Conservation (phyloP, 2,113 vertebrate genomes). For the Melanotaenia duboulayi region DNA sequence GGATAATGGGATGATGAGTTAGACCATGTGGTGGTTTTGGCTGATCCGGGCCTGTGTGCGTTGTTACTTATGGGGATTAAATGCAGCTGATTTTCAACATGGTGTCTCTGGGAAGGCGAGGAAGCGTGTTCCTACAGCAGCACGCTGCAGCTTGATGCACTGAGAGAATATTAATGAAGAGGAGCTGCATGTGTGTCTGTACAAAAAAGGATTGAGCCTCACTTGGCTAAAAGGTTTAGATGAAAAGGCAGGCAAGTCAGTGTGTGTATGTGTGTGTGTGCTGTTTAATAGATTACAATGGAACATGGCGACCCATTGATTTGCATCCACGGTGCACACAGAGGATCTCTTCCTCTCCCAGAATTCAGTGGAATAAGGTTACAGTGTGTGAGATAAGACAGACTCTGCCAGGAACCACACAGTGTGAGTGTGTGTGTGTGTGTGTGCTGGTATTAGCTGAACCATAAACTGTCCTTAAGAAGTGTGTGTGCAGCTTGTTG, state of each 20-base stretch:
- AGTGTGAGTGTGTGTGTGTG: not conserved
- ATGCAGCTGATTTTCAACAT: slow-evolving; percentile 23
- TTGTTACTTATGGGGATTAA: not conserved
- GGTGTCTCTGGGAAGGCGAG: slow-evolving; percentile 17
- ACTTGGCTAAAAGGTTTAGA: slow-evolving; percentile 24
- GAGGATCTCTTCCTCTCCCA: slow-evolving; percentile 28
- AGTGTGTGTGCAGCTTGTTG: not conserved
- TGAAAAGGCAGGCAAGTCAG: not conserved
- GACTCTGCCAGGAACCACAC: not conserved
- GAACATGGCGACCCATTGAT: slow-evolving; percentile 71
- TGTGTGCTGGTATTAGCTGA: not conserved
- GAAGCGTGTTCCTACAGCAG: slow-evolving; percentile 25
- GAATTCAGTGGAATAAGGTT: slow-evolving; percentile 58
- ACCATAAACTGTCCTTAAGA: not conserved
- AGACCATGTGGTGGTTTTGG: too few species aligned
- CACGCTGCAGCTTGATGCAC: slow-evolving; percentile 55
- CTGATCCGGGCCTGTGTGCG: too few species aligned
- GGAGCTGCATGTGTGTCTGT: slow-evolving; percentile 9
- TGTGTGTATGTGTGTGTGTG: not conserved
- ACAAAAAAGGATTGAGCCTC: slow-evolving; percentile 5
- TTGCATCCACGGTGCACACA: not conserved
- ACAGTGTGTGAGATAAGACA: slow-evolving; percentile 40
- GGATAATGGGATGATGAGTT: too few species aligned
- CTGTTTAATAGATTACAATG: slow-evolving; percentile 67
- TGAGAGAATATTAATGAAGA: slow-evolving; percentile 63